Percentiles rank a stretch among this genome's conserved stretches.
Evolutionary conservation across 2,113 vertebrate genomes (phyloP).

Genomic region (Cricetomys ansorgei): DNA sequence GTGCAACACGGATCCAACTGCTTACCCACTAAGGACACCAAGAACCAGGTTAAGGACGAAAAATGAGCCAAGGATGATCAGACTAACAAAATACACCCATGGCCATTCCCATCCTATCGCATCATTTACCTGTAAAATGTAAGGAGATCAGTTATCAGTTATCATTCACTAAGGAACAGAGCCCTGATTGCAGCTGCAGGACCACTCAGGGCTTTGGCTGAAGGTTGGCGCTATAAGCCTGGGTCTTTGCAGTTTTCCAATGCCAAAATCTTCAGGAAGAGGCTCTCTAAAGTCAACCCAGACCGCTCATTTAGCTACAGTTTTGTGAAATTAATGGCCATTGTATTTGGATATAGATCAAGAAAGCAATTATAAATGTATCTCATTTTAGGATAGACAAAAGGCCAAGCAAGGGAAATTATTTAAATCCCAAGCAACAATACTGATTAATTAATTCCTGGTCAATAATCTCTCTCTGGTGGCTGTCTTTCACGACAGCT

Average conservation of each 20-base stretch:
- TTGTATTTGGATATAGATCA: slow-evolving; percentile 67
- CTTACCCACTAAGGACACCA: slow-evolving; percentile 99
- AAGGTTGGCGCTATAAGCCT: neutral
- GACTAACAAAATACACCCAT: slow-evolving; percentile 99
- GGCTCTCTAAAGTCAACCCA: neutral
- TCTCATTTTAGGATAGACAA: slow-evolving; percentile 68
- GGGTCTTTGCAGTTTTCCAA: neutral
- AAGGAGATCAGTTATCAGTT: slow-evolving; percentile 90
- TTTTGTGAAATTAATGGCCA: slow-evolving; percentile 61
- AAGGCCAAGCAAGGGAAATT: slow-evolving; percentile 51
- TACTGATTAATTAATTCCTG: slow-evolving; percentile 73
- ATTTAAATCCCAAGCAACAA: slow-evolving; percentile 70
- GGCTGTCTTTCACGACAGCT: slow-evolving; percentile 52
- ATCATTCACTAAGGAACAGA: slow-evolving; percentile 85
- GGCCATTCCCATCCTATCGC: slow-evolving; percentile 98
- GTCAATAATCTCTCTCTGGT: slow-evolving; percentile 61
- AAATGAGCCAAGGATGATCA: slow-evolving; percentile 99
- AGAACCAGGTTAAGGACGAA: slow-evolving; percentile 99
- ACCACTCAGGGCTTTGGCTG: slow-evolving; percentile 81
- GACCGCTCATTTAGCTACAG: neutral
- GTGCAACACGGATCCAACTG: slow-evolving; percentile 86
- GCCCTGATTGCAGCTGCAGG: slow-evolving; percentile 86
- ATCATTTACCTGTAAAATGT: slow-evolving; percentile 95
- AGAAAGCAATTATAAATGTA: slow-evolving; percentile 69
- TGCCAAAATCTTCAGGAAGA: neutral